A percentile compares a stretch with the other conserved stretches of the same genome.
Evolutionary conservation across 1,140 invertebrate species (phyloP).

Genomic region (Sitophilus oryzae): DNA sequence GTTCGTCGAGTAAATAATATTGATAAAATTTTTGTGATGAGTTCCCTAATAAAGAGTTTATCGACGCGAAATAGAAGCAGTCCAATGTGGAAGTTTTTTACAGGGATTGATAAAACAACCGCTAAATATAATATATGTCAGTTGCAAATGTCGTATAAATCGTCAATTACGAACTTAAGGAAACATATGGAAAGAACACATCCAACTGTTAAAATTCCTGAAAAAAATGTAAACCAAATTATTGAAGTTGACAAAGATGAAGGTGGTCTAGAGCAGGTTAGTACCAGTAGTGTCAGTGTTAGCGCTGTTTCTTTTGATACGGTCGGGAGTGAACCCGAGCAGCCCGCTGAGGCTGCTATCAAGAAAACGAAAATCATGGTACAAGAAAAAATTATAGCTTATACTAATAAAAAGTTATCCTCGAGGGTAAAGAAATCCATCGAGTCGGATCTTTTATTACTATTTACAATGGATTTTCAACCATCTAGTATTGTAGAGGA

Average conservation of each 20-base stretch:
- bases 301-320: background rate
- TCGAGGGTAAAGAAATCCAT: no score
- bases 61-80: background rate
- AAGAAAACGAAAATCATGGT: conserved; percentile 24
- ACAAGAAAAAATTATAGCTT: no score
- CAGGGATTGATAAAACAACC: background rate
- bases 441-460: no score
- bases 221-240: background rate
- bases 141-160: conserved; percentile 14
- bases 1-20: no score
- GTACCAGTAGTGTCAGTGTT: background rate
- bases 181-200: conserved; percentile 22
- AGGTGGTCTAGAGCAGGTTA: conserved; percentile 3
- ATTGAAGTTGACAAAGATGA: background rate
- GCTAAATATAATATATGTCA: conserved; percentile 26
- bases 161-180: conserved; percentile 18
- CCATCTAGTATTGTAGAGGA: conserved; percentile 33
- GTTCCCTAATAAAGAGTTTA: background rate
- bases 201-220: conserved; percentile 10
- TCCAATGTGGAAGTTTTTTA: no score
- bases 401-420: no score
- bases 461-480: conserved; percentile 31
- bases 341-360: no score
- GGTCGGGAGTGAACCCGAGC: background rate
- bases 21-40: no score